Base-by-base conservation (phyloP, 2,888 invertebrate genomes). In the Andrena chrysosceles region DNA sequence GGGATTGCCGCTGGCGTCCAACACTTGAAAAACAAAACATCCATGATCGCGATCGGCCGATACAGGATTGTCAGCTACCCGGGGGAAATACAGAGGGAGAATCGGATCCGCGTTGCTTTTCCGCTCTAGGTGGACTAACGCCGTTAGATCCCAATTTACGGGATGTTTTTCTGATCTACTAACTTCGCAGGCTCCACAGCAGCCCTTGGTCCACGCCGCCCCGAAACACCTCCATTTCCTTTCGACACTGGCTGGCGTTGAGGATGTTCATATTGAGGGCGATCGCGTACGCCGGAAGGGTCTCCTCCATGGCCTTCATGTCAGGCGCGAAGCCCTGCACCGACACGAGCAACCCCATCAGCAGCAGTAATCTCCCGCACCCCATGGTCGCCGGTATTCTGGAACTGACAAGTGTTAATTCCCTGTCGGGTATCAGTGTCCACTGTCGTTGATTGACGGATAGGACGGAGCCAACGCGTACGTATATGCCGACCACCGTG, bases 1-100 rank as follows among this genome's bases (percentile, higher is more conserved):
- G 2, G 95, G 95, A 16, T 91, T 91, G 13, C 96, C 96, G 70
- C 95, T 96, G 4, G 95, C 94, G 90, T 96, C 96, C 59, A 96
- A 89, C 86, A 95, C 96, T 94, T 85, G 2, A 84, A 81, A 54
- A 69, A 52, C 63, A 66, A 10, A 29, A 13, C 31, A 63, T n/a
- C 23, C 13, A 2, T 23, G 13, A 6, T 56, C 16, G 2, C 23
- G 62, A 20, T 52, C 8, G 33, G n/a, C 10, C 33, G 8, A 2
- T 33, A 33, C 33, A 33, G 8, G 33, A 8, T 33, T 2, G 33
- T 33, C 33, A 2, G 8, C 2, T 33, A 33, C 33, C 33, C 33
- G 42, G 13, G 42, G 42, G 3, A 13, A 16, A 6, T 13, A 4
- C 26, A 26, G 31, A 33, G 31, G 7, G 8, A 69, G 29, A 29